phyloP scores from a whole-genome alignment of 2,888 invertebrate species.

The Timema cristinae region DNA sequence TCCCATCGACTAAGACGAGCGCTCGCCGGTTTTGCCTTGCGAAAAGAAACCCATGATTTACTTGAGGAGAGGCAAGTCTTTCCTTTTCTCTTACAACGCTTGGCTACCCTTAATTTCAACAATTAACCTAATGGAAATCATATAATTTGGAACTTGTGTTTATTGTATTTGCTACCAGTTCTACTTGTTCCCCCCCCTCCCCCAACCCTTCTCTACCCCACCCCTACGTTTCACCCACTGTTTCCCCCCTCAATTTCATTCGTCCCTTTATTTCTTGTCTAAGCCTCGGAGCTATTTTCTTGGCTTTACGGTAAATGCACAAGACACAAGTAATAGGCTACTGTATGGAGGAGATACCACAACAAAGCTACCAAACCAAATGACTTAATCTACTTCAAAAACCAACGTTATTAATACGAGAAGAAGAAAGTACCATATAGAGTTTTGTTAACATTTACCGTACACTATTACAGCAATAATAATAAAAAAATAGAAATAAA shows the following conservation, averaged over 20 bases:
- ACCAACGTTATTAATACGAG: too few relatives aligned
- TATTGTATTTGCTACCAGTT: constrained; percentile 30
- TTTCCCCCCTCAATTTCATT: background rate
- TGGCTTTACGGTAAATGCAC: constrained; percentile 17
- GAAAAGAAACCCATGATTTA: constrained; percentile 26
- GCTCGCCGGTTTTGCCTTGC: constrained; percentile 2
- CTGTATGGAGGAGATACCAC: constrained; percentile 8
- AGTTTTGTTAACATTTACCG: too few relatives aligned
- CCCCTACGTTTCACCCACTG: background rate
- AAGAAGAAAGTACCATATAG: too few relatives aligned
- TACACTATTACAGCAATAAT: too few relatives aligned
- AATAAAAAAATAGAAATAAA: too few relatives aligned
- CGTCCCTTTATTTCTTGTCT: background rate
- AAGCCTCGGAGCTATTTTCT: constrained; percentile 11
- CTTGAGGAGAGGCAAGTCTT: constrained; percentile 11
- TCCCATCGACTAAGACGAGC: constrained; percentile 1
- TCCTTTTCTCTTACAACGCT: constrained; percentile 21
- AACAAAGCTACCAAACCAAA: constrained; percentile 5
- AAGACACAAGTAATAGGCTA: constrained; percentile 13
- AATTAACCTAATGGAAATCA: constrained; percentile 35
- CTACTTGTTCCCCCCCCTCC: background rate
- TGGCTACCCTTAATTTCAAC: constrained; percentile 32
- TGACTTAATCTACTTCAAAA: constrained; percentile 1
- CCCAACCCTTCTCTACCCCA: background rate
- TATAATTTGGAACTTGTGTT: constrained; percentile 34